These are phyloP conservation scores for Caradrina clavipalpis DNA, from an alignment of 2,888 invertebrate genomes.

Conservation along the genomic window DNA sequence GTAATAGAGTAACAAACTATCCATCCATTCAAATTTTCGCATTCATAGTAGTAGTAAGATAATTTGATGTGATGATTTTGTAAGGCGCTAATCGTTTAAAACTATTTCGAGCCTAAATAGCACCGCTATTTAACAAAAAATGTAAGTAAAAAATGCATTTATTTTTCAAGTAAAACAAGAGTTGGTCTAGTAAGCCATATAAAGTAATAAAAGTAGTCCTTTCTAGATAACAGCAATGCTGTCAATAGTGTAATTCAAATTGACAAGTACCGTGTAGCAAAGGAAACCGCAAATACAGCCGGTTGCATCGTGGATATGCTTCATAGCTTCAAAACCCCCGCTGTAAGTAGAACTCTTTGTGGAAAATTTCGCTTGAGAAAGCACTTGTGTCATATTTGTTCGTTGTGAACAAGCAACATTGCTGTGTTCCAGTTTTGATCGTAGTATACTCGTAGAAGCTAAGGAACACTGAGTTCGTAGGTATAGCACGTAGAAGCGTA, in stretches of 20 bases:
- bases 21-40: too few relatives aligned
- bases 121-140: too few relatives aligned
- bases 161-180: too few relatives aligned
- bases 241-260: not conserved
- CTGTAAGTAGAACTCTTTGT: conserved; percentile 5
- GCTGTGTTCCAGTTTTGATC: not conserved
- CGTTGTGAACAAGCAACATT: not conserved
- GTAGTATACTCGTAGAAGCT: not conserved
- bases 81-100: too few relatives aligned
- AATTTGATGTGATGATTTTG: too few relatives aligned
- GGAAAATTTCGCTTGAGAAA: conserved; percentile 1
- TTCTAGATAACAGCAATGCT: too few relatives aligned
- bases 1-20: too few relatives aligned
- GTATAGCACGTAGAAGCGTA: not conserved
- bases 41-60: too few relatives aligned
- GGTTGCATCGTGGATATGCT: not conserved
- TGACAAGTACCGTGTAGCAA: not conserved
- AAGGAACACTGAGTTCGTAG: not conserved
- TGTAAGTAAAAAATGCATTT: too few relatives aligned
- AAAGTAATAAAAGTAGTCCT: too few relatives aligned
- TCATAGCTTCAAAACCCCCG: not conserved
- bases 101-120: too few relatives aligned
- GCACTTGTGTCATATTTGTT: not conserved
- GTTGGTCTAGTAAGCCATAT: too few relatives aligned
- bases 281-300: not conserved